Evolutionary conservation across 2,113 vertebrate species (phyloP), one percentile per base, ranked within the genome.

Genomic region (Megaceryle maxima): DNA sequence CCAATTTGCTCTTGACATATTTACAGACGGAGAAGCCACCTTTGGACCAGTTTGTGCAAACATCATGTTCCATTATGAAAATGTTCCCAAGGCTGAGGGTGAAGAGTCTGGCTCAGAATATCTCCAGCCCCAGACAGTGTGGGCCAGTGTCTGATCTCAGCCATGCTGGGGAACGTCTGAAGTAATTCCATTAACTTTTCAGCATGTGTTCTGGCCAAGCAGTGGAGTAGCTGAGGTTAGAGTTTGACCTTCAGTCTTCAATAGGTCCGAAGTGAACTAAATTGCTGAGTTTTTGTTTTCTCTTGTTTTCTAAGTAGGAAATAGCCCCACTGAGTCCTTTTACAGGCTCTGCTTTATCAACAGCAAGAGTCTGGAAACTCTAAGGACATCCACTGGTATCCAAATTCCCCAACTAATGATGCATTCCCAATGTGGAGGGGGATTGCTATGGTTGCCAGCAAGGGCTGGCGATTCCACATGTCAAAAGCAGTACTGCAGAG

Each of bases 1-100:
- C 96, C 91, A 91, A 41, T 86, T 96, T 5, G n/a, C 90, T 96
- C 91, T 96, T 78, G 87, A 94, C 92, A 92, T 97, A 95, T 96
- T 96, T 97, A 96, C 94, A 87, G 79, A 72, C 5, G 4, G 79
- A 96, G 92, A 92, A 87, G 90, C 88, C 93, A 97, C 97, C 96
- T 94, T 91, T 97, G 96, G 88, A 95, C 95, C 68, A 44, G 88
- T 90, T 96, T 76, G 86, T 74, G 90, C 44, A 92, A 94, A 93
- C 93, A 56, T 92, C 5, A 1, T 73, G 84, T 94, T 95, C 91
- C 92, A 72, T 76, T 83, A 86, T 22, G 46, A 95, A 92, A 96
- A 78, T 1, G 77, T 95, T 95, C 96, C 90, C 76, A 50, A 88
- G 95, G 69, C 87, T 86, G 87, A 29, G 60, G 83, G 91, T 77